phyloP scores from a whole-genome alignment of 2,797 vertebrate species.

The Cossypha dichroa region DNA sequence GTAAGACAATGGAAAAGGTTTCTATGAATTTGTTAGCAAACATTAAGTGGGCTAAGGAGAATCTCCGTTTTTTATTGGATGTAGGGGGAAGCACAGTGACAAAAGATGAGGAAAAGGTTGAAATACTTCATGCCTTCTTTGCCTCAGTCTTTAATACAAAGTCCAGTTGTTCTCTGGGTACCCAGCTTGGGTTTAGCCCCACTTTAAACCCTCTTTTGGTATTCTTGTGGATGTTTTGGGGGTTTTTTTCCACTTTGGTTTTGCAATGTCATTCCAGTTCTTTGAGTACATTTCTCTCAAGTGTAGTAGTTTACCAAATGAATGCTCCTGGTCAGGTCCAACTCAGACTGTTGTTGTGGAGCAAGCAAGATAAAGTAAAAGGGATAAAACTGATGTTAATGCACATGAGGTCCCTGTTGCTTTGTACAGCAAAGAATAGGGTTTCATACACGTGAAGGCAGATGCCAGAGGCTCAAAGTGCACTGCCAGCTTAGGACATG shows the following conservation, averaged over 20 bases:
- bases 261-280: not conserved
- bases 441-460: not conserved
- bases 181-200: not conserved
- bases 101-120: not conserved
- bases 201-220: not conserved
- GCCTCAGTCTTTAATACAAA: not conserved
- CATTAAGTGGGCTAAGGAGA: not conserved
- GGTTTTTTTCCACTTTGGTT: accelerated
- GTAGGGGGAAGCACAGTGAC: not conserved
- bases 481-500: not conserved
- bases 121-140: not conserved
- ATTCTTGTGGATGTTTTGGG: not conserved
- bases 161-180: not conserved
- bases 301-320: not conserved
- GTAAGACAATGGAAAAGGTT: not conserved
- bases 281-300: not conserved
- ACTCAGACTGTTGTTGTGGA: not conserved
- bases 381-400: not conserved
- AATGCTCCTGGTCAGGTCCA: not conserved
- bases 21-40: not conserved
- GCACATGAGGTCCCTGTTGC: not conserved
- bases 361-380: not conserved
- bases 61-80: not conserved
- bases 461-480: not conserved
- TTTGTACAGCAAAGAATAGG: not conserved